Evolutionary conservation across 2,797 vertebrate genomes (phyloP), one percentile per base, ranked within the genome.

Genomic region (Phoxinus dragarum): DNA sequence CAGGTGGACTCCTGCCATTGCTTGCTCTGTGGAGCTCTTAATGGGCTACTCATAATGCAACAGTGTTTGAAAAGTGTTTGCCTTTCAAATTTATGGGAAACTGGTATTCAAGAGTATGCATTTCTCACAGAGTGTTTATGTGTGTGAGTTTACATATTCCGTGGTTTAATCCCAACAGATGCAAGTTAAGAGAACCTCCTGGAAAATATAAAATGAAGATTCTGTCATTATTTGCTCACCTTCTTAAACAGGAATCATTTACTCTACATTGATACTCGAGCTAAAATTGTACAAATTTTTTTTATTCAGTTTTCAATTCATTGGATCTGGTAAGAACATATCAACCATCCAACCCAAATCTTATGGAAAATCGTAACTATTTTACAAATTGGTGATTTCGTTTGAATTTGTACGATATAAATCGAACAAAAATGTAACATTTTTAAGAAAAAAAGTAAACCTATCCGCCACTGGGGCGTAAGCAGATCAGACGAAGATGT

Each of bases 1-100:
- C 82, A 84, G 80, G 80, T 85, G 79, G 83, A 72, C 67, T 23
- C 40, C 21, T 78, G 68, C 68, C 67, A 74, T 71, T 61, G 61
- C 68, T 71, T 47, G n/a, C 73, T 84, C 69, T 75, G 40, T 76
- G 69, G 23, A 80, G 61, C 78, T 71, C 36, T 80, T 85, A 61
- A 44, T 19, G 68, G 49, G 21, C 56, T 80, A 73, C 77, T 77
- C 74, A 59, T 14, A 61, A 27, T 47, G 49, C 84, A 54, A 74
- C 36, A 73, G 47, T 68, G 69, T 66, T 64, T 19, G 67, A 69
- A 27, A 86, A 56, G 73, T 47, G 59, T 34, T 52, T 49, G 59
- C 59, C 49, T 80, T 85, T 80, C 61, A 23, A 77, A 86, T 52
- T 67, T 27, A 64, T 77, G 54, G 34, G 34, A 49, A 69, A 21